These are phyloP conservation scores for Ranitomeya variabilis DNA, from an alignment of 2,113 vertebrate genomes.

Conservation along the genomic window DNA sequence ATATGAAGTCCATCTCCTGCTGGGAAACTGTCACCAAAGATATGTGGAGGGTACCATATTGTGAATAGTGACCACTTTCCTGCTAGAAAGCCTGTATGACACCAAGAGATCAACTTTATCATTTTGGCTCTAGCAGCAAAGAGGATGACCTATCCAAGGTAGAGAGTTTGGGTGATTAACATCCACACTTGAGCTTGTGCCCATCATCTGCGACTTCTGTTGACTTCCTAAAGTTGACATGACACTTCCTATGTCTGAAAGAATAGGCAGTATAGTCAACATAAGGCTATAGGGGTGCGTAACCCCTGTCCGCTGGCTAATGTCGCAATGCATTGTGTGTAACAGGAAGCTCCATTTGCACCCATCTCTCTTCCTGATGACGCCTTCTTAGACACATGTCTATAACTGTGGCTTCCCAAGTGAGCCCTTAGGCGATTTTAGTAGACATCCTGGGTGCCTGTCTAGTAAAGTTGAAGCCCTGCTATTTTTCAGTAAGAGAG, in stretches of 20 bases:
- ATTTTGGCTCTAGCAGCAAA: conserved; percentile 31
- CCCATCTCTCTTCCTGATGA: conserved; percentile 4
- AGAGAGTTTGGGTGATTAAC: not conserved
- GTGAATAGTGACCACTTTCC: conserved; percentile 8
- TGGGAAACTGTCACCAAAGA: conserved; percentile 9
- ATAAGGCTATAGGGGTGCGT: conserved; percentile 28
- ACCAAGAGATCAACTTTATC: not conserved
- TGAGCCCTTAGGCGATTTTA: conserved; percentile 26
- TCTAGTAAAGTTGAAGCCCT: conserved; percentile 7
- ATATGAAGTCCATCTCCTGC: not conserved
- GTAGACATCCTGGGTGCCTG: conserved; percentile 33
- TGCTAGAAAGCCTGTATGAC: not conserved
- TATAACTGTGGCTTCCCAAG: conserved; percentile 43
- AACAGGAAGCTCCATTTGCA: conserved; percentile 43
- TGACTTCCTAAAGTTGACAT: not conserved
- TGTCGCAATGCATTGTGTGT: conserved; percentile 50
- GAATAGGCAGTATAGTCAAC: not conserved
- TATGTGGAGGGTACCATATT: conserved; percentile 29
- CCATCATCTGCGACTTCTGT: not conserved
- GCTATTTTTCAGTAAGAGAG: conserved; percentile 92
- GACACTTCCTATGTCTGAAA: not conserved
- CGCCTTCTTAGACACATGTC: conserved; percentile 17
- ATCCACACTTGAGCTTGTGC: not conserved
- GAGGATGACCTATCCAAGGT: conserved; percentile 14
- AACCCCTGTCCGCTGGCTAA: conserved; percentile 38